Evolutionary conservation across 2,797 vertebrate genomes (phyloP).

Genomic region (Geotrypetes seraphini): DNA sequence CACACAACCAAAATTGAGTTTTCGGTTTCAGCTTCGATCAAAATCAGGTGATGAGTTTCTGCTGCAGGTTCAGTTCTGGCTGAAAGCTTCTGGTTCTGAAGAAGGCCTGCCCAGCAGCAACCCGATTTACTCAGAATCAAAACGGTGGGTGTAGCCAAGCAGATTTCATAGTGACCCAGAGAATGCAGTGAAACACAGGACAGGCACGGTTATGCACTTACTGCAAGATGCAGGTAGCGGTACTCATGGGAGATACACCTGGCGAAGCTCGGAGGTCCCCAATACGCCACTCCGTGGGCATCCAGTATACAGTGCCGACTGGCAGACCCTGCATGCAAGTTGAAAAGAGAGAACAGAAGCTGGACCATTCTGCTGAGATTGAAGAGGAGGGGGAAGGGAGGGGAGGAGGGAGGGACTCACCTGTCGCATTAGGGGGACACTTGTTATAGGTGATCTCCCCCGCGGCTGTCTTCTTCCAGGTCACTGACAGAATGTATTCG

Average conservation of each 20-base stretch:
- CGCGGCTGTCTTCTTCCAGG: conserved; percentile 88
- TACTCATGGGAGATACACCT: conserved; percentile 94
- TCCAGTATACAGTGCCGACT: conserved; percentile 97
- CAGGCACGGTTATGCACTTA: conserved; percentile 55
- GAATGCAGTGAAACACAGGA: background rate
- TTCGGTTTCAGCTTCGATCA: no score
- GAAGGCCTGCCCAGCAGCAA: no score
- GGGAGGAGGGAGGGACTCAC: conserved; percentile 44
- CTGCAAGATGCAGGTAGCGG: conserved; percentile 92
- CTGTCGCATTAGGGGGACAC: conserved; percentile 90
- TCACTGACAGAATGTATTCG: conserved; percentile 76
- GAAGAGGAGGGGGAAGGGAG: background rate
- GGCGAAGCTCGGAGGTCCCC: conserved; percentile 96
- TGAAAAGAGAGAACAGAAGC: background rate
- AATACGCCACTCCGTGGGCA: conserved; percentile 90
- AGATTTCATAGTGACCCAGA: no score
- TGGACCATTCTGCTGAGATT: background rate
- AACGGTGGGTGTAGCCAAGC: no score
- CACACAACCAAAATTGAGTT: no score
- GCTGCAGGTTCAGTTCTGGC: no score
- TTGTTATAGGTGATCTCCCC: conserved; percentile 95
- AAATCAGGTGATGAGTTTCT: no score
- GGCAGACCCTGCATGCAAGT: conserved; percentile 71
- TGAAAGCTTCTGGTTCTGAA: no score
- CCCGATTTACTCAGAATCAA: no score